Conservation (phyloP, 2,113 vertebrate species). For the Nymphicus hollandicus region DNA sequence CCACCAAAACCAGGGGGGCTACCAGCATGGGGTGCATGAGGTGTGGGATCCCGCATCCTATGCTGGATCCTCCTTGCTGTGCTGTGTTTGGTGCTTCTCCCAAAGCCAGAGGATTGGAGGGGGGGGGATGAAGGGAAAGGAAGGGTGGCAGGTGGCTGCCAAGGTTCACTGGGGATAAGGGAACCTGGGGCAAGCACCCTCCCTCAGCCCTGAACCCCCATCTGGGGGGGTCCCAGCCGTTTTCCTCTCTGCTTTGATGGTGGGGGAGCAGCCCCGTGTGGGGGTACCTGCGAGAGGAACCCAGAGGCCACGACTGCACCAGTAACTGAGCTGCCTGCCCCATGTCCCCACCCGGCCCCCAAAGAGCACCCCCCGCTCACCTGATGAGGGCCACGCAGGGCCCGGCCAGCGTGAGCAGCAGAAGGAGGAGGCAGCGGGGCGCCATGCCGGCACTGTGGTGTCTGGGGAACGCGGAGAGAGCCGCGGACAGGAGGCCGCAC, state of each 20-base stretch:
- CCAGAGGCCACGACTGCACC: not conserved
- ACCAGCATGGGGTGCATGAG: fast-evolving
- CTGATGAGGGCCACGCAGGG: constrained; percentile 44
- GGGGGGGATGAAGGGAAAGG: fast-evolving
- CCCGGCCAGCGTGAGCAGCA: not conserved
- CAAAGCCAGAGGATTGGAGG: fast-evolving
- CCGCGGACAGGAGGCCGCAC: not conserved
- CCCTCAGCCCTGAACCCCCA: not conserved
- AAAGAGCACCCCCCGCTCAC: not conserved
- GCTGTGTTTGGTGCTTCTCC: not conserved
- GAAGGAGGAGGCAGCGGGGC: not conserved
- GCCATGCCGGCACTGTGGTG: not conserved
- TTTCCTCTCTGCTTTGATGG: not conserved
- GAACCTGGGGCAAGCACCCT: not conserved
- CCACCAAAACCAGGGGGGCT: not conserved
- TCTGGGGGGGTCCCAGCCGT: not conserved
- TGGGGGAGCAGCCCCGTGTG: not conserved
- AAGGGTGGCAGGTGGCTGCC: not conserved
- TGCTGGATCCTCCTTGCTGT: fast-evolving
- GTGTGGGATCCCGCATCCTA: not conserved
- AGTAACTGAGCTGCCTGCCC: not conserved
- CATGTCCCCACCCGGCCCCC: not conserved
- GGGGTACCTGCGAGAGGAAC: not conserved
- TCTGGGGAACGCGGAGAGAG: not conserved
- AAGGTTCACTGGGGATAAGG: not conserved